Evolutionary conservation across 2,888 invertebrate genomes (phyloP).

Genomic region (Heteropelma amictum): DNA sequence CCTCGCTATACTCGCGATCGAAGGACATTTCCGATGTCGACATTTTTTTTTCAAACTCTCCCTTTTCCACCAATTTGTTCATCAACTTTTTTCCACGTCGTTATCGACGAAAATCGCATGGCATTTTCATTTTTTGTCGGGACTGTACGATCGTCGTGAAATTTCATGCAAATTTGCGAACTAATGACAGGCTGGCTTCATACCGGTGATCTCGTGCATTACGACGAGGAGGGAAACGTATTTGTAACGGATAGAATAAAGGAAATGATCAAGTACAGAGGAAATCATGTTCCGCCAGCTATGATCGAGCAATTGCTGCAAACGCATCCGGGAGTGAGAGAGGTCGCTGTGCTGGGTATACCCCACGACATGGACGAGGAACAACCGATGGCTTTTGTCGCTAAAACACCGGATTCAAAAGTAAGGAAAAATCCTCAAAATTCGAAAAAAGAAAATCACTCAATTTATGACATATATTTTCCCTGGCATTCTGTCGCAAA

Average conservation of each 20-base stretch:
- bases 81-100: too few relatives aligned
- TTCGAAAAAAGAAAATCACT: not conserved
- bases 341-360: constrained; percentile 68
- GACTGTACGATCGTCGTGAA: too few relatives aligned
- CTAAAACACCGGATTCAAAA: constrained; percentile 35
- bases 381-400: constrained; percentile 70
- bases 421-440: constrained; percentile 16
- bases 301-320: constrained; percentile 69
- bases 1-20: too few relatives aligned
- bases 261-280: constrained; percentile 70
- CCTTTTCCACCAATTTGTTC: too few relatives aligned
- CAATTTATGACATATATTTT: not conserved
- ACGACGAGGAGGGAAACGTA: constrained; percentile 66
- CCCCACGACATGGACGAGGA: constrained; percentile 68
- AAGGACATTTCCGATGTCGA: too few relatives aligned
- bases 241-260: constrained; percentile 71
- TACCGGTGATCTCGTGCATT: constrained; percentile 71
- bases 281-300: constrained; percentile 69
- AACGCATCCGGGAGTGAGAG: constrained; percentile 67
- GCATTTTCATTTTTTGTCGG: too few relatives aligned
- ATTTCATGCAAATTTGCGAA: not conserved
- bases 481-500: too few relatives aligned
- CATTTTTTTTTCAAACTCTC: too few relatives aligned
- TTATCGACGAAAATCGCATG: too few relatives aligned
- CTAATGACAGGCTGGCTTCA: constrained; percentile 66